A percentile compares a stretch with the other conserved stretches of the same genome.
Conservation (phyloP, 2,888 invertebrate genomes). For the Isoperla grammatica region DNA sequence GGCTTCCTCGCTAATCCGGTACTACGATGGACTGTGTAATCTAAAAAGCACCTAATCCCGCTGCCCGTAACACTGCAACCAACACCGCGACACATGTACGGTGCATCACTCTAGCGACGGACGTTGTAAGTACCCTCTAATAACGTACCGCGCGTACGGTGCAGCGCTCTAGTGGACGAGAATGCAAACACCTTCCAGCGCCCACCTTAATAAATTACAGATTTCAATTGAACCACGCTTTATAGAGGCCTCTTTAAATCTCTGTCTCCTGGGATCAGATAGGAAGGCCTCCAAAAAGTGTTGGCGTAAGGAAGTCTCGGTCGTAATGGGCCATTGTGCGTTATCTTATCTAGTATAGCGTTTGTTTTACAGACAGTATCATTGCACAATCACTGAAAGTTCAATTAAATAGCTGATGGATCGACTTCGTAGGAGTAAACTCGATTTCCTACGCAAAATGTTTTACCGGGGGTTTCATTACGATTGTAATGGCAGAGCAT, state of each 20-base stretch:
- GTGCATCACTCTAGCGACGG: not conserved
- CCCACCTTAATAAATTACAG: not conserved
- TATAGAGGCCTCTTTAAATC: no score
- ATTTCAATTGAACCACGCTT: no score
- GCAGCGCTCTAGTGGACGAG: not conserved
- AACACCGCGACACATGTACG: conserved; percentile 9
- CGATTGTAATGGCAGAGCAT: no score
- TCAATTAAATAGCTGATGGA: conserved; percentile 13
- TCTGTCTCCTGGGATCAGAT: no score
- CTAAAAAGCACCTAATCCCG: not conserved
- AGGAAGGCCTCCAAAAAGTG: no score
- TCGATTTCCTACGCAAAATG: no score
- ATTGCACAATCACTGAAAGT: conserved; percentile 9
- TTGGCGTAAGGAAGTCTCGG: no score
- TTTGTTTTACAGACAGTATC: conserved; percentile 14
- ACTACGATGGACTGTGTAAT: not conserved
- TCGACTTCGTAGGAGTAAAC: not conserved
- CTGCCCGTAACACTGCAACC: conserved; percentile 9
- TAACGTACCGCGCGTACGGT: conserved; percentile 4
- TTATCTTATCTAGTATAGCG: conserved; percentile 11
- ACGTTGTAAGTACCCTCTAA: not conserved
- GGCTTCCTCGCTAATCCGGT: not conserved
- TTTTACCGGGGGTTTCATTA: no score
- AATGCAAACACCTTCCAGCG: not conserved
- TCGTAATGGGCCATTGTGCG: conserved; percentile 11